phyloP scores from a whole-genome alignment of 2,888 invertebrate species.

The Apomyelois bistriatella region DNA sequence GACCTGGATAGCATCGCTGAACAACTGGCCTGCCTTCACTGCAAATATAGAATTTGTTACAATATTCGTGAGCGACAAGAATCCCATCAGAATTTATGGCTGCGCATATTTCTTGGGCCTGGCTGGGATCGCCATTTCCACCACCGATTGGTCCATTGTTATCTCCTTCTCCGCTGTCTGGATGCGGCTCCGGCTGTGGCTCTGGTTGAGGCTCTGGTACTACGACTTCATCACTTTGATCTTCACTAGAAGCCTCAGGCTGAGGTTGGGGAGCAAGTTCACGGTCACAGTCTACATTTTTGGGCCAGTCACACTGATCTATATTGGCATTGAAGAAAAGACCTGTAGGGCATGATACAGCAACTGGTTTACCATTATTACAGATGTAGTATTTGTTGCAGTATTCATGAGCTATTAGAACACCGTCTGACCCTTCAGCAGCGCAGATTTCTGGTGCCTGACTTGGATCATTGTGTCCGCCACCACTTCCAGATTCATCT shows the following conservation, averaged over 20 bases:
- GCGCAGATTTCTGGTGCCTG: constrained; percentile 33
- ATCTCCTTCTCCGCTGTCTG: constrained; percentile 13
- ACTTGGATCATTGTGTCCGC: constrained; percentile 24
- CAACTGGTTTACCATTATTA: constrained; percentile 28
- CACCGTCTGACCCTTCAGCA: constrained; percentile 29
- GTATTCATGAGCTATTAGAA: constrained; percentile 36
- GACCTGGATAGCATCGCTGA: constrained; percentile 24
- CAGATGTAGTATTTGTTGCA: constrained; percentile 24
- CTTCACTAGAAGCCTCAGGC: constrained; percentile 17
- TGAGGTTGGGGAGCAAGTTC: background rate
- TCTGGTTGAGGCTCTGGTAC: background rate
- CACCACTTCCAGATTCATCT: constrained; percentile 14
- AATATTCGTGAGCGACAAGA: constrained; percentile 31
- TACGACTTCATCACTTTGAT: constrained; percentile 11
- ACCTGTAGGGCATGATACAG: constrained; percentile 27
- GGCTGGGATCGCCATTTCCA: constrained; percentile 28
- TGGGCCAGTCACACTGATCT: constrained; percentile 42
- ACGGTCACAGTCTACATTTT: constrained; percentile 37
- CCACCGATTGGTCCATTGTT: constrained; percentile 8
- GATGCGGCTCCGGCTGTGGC: constrained; percentile 21
- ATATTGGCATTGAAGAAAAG: constrained; percentile 35
- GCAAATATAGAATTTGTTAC: constrained; percentile 38
- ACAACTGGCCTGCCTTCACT: constrained; percentile 29
- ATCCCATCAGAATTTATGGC: constrained; percentile 1
- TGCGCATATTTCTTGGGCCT: constrained; percentile 27